Conservation (phyloP, 2,888 invertebrate species). For the Hemithea aestivaria region DNA sequence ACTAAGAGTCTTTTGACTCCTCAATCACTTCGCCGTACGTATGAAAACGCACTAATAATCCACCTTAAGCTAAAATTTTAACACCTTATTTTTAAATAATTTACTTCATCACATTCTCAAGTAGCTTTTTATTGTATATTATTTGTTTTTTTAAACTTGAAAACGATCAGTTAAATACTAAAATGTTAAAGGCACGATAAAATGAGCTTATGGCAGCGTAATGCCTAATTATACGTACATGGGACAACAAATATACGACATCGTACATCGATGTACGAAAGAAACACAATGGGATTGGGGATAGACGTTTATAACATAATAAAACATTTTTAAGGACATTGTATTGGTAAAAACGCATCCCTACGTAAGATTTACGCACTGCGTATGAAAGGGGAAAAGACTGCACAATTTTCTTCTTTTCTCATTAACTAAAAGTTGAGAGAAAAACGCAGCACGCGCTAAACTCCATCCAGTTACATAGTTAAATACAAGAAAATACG, state of each 20-base stretch:
- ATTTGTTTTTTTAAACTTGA: conserved; percentile 15
- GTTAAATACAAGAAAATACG: too few relatives aligned
- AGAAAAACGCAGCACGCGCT: too few relatives aligned
- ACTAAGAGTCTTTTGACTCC: too few relatives aligned
- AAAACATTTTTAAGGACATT: too few relatives aligned
- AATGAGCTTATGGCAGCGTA: conserved; percentile 64
- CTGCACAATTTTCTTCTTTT: too few relatives aligned
- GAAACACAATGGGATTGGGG: conserved; percentile 36
- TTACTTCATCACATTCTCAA: conserved; percentile 30
- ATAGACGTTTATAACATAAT: too few relatives aligned
- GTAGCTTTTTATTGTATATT: conserved; percentile 14
- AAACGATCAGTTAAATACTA: conserved; percentile 18
- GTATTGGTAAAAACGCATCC: too few relatives aligned
- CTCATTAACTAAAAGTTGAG: too few relatives aligned
- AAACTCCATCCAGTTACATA: too few relatives aligned
- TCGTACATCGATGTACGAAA: conserved; percentile 43
- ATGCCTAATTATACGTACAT: conserved; percentile 54
- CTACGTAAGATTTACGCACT: too few relatives aligned
- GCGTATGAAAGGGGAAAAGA: too few relatives aligned
- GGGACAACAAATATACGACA: conserved; percentile 42
- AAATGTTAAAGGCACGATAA: conserved; percentile 60
- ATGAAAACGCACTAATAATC: conserved; percentile 33
- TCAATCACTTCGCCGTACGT: too few relatives aligned
- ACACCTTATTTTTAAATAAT: conserved; percentile 46
- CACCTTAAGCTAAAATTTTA: conserved; percentile 63